Evolutionary conservation across 2,888 invertebrate species (phyloP).

Genomic region (Acronicta leporina): DNA sequence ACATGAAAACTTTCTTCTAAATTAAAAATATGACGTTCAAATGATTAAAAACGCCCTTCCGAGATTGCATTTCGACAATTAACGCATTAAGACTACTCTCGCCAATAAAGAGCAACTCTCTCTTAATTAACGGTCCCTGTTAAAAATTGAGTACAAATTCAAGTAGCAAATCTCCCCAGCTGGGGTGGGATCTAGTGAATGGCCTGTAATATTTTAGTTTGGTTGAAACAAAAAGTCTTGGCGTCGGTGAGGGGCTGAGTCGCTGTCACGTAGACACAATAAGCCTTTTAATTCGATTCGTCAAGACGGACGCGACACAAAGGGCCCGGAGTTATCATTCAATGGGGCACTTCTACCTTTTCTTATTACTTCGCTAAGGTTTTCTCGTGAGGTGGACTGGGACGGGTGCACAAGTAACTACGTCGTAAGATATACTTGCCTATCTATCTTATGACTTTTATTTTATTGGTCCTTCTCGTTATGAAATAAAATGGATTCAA

Average conservation of each 20-base stretch:
- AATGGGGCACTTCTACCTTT: slow-evolving; percentile 89
- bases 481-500: not conserved
- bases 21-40: slow-evolving; percentile 84
- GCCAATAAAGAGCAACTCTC: slow-evolving; percentile 87
- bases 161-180: slow-evolving; percentile 81
- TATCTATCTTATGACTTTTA: slow-evolving; percentile 31
- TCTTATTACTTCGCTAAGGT: slow-evolving; percentile 87
- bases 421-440: slow-evolving; percentile 25
- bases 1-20: slow-evolving; percentile 65
- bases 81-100: slow-evolving; percentile 87
- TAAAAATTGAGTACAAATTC: slow-evolving; percentile 90
- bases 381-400: slow-evolving; percentile 80
- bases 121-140: slow-evolving; percentile 88
- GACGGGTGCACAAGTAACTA: slow-evolving; percentile 64
- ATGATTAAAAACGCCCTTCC: slow-evolving; percentile 83
- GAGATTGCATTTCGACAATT: slow-evolving; percentile 89
- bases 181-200: slow-evolving; percentile 84
- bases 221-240: slow-evolving; percentile 85
- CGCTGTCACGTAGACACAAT: slow-evolving; percentile 89
- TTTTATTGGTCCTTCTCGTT: not conserved
- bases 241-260: slow-evolving; percentile 71
- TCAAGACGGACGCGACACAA: slow-evolving; percentile 88
- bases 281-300: slow-evolving; percentile 90
- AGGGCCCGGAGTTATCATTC: slow-evolving; percentile 88
- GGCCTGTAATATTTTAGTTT: slow-evolving; percentile 89